Evolutionary conservation across 2,797 vertebrate genomes (phyloP).

Genomic region (Tadarida brasiliensis): DNA sequence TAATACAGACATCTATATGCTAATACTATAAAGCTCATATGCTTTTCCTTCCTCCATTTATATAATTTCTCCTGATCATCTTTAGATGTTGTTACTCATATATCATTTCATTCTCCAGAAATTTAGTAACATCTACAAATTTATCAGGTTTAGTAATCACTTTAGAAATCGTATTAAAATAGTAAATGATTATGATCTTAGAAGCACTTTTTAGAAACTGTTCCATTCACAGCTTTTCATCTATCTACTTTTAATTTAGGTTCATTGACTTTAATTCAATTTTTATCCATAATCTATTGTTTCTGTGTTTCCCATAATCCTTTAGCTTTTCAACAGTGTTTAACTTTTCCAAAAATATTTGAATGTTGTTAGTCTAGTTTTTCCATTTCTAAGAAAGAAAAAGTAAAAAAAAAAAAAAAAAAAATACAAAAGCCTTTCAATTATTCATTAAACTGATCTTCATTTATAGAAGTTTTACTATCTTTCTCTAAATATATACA

Average conservation of each 20-base stretch:
- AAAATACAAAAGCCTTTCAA: not conserved
- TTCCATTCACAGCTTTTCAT: not conserved
- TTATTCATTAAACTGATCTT: not conserved
- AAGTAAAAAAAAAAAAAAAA: not conserved
- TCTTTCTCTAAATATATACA: not conserved
- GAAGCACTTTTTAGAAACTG: not conserved
- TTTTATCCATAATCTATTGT: not conserved
- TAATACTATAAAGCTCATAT: not conserved
- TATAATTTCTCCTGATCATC: not conserved
- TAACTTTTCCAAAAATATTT: not conserved
- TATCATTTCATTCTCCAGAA: not conserved
- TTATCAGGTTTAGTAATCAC: not conserved
- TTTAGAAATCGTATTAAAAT: conserved; percentile 35
- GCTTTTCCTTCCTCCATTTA: not conserved
- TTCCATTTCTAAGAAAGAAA: not conserved
- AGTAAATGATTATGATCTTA: not conserved
- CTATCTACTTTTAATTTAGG: not conserved
- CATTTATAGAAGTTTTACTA: not conserved
- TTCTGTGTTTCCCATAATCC: not conserved
- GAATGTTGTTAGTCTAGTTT: not conserved
- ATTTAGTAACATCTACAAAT: not conserved
- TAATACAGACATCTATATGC: not conserved
- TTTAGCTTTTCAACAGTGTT: conserved; percentile 21
- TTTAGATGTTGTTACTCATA: not conserved
- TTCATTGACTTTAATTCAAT: conserved; percentile 19